Base-by-base conservation (phyloP, 2,888 invertebrate genomes). In the Drosophila affinis region DNA sequence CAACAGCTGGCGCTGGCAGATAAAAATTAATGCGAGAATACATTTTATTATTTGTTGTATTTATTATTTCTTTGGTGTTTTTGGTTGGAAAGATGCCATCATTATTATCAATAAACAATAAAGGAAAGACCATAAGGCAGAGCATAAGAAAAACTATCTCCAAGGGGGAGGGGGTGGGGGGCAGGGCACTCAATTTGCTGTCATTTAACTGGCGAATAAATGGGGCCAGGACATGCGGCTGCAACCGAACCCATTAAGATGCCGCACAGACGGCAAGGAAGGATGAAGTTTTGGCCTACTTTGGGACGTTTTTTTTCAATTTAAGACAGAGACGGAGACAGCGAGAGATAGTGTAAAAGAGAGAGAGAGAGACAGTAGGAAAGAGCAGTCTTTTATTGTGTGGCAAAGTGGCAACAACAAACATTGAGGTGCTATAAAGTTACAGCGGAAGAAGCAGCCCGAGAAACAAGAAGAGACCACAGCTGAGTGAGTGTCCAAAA, bases 41-140 rank as follows among this genome's bases (percentile, higher is more conserved):
- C 57, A 62, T 63, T 63, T 76, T 68, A 39, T 39, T 39, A 39
- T 39, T 39, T 14, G 6, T 39, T 39, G 39, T 14, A 14, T 14
- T 44, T 48, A 51, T 71, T 14, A 14, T 14, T 44, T 48, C 57
- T 71, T 54, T 59, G n/a, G n/a, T n/a, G n/a, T 69, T 71, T 54
- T 59, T 53, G 29, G n/a, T 46, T 17, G 48, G 2, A 14, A 14
- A 67, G 67, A 54, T 56, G 52, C 46, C 67, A 61, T 77, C 80
- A 87, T 83, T 82, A 87, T 82, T 83, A 85, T 87, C 78, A 85
- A 83, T 87, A 74, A 56, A 78, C 70, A 69, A 75, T 68, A 74
- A 58, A 47, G 54, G 39, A 71, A 34, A 34, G 57, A 10, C 34
- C 12, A 48, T 62, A 79, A 79, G 58, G 67, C 72, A 21, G 21